Evolutionary conservation across 1,140 invertebrate genomes (phyloP).

Genomic region (Drosophila grimshawi): DNA sequence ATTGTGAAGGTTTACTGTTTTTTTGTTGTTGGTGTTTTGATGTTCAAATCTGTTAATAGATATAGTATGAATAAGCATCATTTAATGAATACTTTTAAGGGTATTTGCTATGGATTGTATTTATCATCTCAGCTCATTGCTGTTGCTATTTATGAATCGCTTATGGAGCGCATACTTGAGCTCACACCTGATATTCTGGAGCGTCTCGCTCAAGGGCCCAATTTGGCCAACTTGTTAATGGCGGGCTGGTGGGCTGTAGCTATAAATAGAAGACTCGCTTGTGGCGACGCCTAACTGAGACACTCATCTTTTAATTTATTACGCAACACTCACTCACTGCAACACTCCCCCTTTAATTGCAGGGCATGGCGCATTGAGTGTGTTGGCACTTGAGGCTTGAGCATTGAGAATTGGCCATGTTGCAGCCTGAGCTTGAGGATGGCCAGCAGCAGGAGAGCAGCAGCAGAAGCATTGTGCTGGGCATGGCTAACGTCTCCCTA

Average conservation of each 20-base stretch:
- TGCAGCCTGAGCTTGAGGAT: slow-evolving; percentile 55
- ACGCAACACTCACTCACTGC: slow-evolving; percentile 27
- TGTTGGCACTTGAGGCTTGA: slow-evolving; percentile 8
- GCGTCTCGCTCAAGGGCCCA: slow-evolving; percentile 36
- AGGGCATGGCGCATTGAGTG: slow-evolving; percentile 67
- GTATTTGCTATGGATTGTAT: neutral
- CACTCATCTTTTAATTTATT: slow-evolving; percentile 41
- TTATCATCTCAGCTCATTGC: neutral
- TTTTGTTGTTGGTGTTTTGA: too few species aligned
- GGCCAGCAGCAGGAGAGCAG: slow-evolving; percentile 6
- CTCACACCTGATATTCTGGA: slow-evolving; percentile 41
- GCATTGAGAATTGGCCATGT: slow-evolving; percentile 35
- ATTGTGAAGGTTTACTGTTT: too few species aligned
- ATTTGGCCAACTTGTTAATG: slow-evolving; percentile 21
- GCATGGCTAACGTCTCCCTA: slow-evolving; percentile 28
- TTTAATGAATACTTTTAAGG: neutral
- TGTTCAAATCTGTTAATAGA: too few species aligned
- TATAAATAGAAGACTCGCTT: slow-evolving; percentile 20
- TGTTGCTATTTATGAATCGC: slow-evolving; percentile 18
- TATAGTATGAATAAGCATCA: too few species aligned
- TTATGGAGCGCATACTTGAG: slow-evolving; percentile 19
- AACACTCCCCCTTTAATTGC: slow-evolving; percentile 18
- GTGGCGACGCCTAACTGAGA: slow-evolving; percentile 26
- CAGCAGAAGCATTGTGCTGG: slow-evolving; percentile 26
- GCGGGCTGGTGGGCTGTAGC: neutral